Conservation (phyloP, 2,888 invertebrate genomes). For the Volucella zonaria region DNA sequence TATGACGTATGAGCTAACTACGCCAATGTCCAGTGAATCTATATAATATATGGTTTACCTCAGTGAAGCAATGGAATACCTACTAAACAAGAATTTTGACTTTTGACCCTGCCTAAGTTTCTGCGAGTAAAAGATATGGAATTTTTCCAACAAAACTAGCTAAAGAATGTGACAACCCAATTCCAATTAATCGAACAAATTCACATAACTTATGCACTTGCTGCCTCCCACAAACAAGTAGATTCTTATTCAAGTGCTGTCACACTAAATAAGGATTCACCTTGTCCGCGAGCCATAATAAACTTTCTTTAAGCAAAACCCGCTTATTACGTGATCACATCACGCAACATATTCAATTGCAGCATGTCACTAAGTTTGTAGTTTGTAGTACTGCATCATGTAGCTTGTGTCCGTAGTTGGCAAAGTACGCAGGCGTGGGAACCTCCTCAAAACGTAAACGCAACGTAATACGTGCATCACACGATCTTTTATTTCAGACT, state of each 20-base stretch:
- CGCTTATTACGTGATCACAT: conserved; percentile 60
- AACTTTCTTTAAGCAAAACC: conserved; percentile 64
- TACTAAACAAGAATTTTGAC: no score
- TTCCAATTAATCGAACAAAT: conserved; percentile 12
- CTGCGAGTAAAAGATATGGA: no score
- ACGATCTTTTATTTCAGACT: conserved; percentile 53
- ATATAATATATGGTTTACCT: no score
- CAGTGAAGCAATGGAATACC: no score
- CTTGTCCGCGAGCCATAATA: conserved; percentile 59
- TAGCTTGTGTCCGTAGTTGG: conserved; percentile 35
- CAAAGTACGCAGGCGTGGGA: conserved; percentile 62
- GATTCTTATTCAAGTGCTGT: conserved; percentile 53
- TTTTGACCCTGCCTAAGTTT: no score
- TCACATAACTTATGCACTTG: not conserved
- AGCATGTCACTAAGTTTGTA: conserved; percentile 36
- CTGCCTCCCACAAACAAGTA: conserved; percentile 3
- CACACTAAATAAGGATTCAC: conserved; percentile 64
- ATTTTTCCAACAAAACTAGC: no score
- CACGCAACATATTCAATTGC: conserved; percentile 54
- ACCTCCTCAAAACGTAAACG: conserved; percentile 37
- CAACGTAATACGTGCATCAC: conserved; percentile 52
- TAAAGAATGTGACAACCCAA: not conserved
- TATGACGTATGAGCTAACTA: no score
- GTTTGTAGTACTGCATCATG: not conserved
- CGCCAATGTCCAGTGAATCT: no score